phyloP scores from a whole-genome alignment of 2,113 vertebrate species.

The Notothenia rossii region DNA sequence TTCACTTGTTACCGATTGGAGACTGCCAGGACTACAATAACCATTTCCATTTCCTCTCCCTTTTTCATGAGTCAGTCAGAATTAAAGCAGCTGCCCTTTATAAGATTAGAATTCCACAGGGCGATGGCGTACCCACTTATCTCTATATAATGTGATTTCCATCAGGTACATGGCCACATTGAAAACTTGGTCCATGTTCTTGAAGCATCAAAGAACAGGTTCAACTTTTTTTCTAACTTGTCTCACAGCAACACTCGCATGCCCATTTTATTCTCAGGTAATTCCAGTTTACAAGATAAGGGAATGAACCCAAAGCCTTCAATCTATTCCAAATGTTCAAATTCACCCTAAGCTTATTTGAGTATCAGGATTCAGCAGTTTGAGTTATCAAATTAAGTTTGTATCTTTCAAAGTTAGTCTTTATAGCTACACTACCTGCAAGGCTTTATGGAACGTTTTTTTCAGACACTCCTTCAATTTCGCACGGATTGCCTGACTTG shows the following conservation, averaged over 20 bases:
- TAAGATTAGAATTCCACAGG: slow-evolving; percentile 60
- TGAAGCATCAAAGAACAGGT: slow-evolving; percentile 24
- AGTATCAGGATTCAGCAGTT: neutral
- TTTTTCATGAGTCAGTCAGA: slow-evolving; percentile 70
- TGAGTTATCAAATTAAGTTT: neutral
- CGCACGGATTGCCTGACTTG: neutral
- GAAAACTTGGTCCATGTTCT: slow-evolving; percentile 37
- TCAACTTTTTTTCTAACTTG: neutral
- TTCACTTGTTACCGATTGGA: slow-evolving; percentile 53
- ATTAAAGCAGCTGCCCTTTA: slow-evolving; percentile 73
- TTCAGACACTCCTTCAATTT: neutral
- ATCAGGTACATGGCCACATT: slow-evolving; percentile 34
- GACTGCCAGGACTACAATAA: slow-evolving; percentile 43
- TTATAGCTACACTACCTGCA: neutral
- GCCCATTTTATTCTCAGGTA: too few species aligned
- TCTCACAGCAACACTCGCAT: neutral
- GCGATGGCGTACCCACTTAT: slow-evolving; percentile 52
- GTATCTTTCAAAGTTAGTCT: neutral
- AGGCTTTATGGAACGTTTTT: neutral
- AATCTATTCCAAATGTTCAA: neutral
- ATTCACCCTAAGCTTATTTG: neutral
- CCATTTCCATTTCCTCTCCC: slow-evolving; percentile 61
- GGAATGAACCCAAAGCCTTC: neutral
- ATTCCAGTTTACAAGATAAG: neutral
- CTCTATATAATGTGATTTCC: slow-evolving; percentile 60